Conservation (phyloP, 1,140 invertebrate species). For the Procambarus clarkii region DNA sequence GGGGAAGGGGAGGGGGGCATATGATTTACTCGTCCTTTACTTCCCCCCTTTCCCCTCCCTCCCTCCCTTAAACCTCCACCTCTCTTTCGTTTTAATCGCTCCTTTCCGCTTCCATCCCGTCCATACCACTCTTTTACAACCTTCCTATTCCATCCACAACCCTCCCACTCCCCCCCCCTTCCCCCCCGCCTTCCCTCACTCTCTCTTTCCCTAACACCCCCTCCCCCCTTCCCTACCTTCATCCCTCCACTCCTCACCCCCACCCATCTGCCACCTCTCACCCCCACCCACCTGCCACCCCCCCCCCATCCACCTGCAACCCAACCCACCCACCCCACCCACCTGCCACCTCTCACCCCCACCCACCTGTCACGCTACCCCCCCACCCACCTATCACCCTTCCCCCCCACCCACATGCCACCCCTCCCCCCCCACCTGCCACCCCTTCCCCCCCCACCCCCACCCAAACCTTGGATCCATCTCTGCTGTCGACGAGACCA, state of each 20-base stretch:
- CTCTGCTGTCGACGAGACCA: constrained; percentile 34
- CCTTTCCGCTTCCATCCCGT: background rate
- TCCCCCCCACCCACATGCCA: background rate
- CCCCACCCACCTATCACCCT: too few relatives aligned
- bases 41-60: background rate
- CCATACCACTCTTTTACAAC: background rate
- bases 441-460: background rate
- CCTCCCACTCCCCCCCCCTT: background rate
- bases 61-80: too few relatives aligned
- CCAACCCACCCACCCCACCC: too few relatives aligned
- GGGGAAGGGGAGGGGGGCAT: constrained; percentile 3
- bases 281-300: too few relatives aligned
- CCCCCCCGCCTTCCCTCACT: too few relatives aligned
- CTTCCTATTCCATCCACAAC: background rate
- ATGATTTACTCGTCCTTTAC: background rate
- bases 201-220: background rate
- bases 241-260: background rate
- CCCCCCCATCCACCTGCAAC: too few relatives aligned
- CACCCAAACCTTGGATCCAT: constrained; percentile 28
- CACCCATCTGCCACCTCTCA: too few relatives aligned
- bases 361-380: too few relatives aligned
- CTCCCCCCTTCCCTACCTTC: background rate
- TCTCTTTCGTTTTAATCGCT: background rate
- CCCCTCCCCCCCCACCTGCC: background rate
- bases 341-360: too few relatives aligned